phyloP scores from a whole-genome alignment of 1,140 invertebrate species.

The Aphelenchoides avenae region DNA sequence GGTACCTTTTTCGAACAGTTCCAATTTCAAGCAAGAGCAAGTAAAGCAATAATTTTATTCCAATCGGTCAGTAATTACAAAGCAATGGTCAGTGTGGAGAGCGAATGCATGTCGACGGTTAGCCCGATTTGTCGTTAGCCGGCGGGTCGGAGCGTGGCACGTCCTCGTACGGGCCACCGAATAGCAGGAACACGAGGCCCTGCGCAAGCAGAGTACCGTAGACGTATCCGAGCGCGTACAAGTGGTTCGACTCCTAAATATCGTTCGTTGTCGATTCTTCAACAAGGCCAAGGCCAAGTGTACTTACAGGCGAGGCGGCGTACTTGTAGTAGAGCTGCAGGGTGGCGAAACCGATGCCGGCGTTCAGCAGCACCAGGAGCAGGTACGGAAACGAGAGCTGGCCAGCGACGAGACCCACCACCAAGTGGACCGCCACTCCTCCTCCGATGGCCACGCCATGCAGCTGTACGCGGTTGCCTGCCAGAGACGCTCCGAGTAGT shows the following conservation, averaged over 20 bases:
- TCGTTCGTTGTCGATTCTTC: neutral
- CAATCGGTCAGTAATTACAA: no score
- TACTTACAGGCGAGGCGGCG: neutral
- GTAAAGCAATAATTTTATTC: no score
- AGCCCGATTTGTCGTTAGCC: neutral
- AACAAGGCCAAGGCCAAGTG: neutral
- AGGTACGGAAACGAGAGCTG: constrained; percentile 14
- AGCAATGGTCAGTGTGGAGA: no score
- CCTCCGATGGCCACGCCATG: constrained; percentile 8
- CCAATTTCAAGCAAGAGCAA: no score
- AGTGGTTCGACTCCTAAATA: constrained; percentile 14
- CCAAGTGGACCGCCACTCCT: constrained; percentile 11
- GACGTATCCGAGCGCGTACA: constrained; percentile 19
- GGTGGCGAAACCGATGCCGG: constrained; percentile 14
- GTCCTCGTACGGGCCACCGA: constrained; percentile 3
- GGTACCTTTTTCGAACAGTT: no score
- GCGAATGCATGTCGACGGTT: no score
- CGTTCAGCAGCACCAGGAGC: constrained; percentile 12
- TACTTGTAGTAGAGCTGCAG: constrained; percentile 4
- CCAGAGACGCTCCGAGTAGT: neutral
- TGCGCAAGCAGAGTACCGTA: constrained; percentile 4
- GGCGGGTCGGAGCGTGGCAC: no score
- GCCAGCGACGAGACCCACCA: constrained; percentile 13
- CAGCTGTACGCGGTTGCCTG: constrained; percentile 2
- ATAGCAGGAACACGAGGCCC: constrained; percentile 15